Evolutionary conservation across 2,113 vertebrate species (phyloP), one percentile per base, ranked within the genome.

Genomic region (Callospermophilus lateralis): DNA sequence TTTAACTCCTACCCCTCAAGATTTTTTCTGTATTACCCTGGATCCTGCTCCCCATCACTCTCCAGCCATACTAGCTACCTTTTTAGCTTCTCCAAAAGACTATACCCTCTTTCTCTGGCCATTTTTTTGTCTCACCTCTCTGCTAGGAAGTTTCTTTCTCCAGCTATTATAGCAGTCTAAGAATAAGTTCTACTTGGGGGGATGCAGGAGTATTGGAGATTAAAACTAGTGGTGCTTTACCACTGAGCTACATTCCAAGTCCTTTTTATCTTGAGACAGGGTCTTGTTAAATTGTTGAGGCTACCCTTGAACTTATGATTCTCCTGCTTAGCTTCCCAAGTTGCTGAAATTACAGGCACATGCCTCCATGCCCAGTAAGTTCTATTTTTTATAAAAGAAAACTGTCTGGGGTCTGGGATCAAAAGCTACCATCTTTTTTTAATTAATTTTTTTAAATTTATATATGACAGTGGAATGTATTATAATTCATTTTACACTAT

Each of bases 101-200:
- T 45, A 45, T 45, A n/a, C 79, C 37, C 53, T 84, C 67, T 58
- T 58, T 78, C 42, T 92, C 48, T 20, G 51, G 5, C 48, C 63
- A 53, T 0, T 86, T 37, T 0, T 73, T 78, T 87, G 70, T 63
- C 34, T 68, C 67, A 76, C 37, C 26, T 16, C 42, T 83, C 26
- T 89, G 32, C 76, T 26, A 70, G 55, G 90, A 93, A 91, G 19
- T 11, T 88, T 93, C 90, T 84, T 84, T 39, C 37, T 45, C 32
- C 7, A 53, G 16, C 19, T 63, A 30, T 34, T 78, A 6, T 15
- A 84, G 70, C 30, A 86, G 37, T 80, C 48, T 70, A 24, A 94
- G 89, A 90, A 84, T 32, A 89, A 92, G n/a, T 70, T 67, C 16
- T 67, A 78, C 67, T 93, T 34, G 2, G 17, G n/a, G 70, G 26